Evolutionary conservation across 2,113 vertebrate species (phyloP), one percentile per base, ranked within the genome.

Genomic region (Pelmatolapia mariae): DNA sequence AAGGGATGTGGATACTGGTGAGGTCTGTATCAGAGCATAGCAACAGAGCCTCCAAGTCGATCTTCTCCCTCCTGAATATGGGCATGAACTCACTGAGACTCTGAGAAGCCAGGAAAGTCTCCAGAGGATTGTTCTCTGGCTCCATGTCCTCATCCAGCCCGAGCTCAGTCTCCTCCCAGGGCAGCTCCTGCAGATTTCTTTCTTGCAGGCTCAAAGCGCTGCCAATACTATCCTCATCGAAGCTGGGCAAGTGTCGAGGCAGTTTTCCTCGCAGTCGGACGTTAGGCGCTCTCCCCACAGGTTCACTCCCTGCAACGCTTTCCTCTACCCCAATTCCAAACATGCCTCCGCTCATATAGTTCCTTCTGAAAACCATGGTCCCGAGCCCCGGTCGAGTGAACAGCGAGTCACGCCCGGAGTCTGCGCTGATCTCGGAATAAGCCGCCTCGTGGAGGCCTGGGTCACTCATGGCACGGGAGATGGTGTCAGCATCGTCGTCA

Each of bases 291-390:
- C 81, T 12, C 2, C 94, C 95, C 93, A 95, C 87, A 1, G 73
- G 95, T 83, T 96, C 93, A 1, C 93, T 95, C 19, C 66, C 91
- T 68, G 94, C 85, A 0, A 87, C 6, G 2, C 86, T 97, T 5
- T 91, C 89, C 0, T 97, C 98, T 29, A 95, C 91, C 36, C 97
- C 97, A 0, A 98, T 94, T 26, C 97, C 97, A 2, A 98, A 98
- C 73, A 98, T 93, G 10, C 97, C 98, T 0, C 97, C 92, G 61
- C 96, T 98, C 85, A 98, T 85, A 1, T 99, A 99, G 97, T 98
- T 99, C 90, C 98, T 96, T 83, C 98, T 97, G 95, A 99, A 99
- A 86, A 99, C 98, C 99, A 99, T 98, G 85, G 98, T 99, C 83
- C 99, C 99, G 38, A 99, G 96, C 4, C 99, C 99, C 0, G 99